phyloP scores from a whole-genome alignment of 2,113 vertebrate species.

The Pluvianellus socialis region DNA sequence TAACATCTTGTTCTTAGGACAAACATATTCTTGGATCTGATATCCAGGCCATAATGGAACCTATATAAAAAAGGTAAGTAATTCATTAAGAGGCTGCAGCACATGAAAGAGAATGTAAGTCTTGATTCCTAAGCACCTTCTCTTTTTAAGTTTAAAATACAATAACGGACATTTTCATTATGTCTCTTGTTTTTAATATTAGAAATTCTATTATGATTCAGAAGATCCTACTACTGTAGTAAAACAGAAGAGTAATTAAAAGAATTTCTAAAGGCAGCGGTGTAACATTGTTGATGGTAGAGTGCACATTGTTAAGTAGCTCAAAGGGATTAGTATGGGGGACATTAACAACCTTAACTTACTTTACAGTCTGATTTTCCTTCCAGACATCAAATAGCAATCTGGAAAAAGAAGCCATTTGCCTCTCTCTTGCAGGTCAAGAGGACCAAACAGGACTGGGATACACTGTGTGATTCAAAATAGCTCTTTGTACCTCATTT shows the following conservation, averaged over 20 bases:
- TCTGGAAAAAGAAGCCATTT: background rate
- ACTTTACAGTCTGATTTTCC: background rate
- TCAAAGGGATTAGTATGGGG: background rate
- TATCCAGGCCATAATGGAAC: background rate
- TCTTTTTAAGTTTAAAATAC: constrained; percentile 24
- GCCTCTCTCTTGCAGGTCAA: background rate
- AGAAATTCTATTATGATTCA: constrained; percentile 57
- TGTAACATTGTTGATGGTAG: background rate
- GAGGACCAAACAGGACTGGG: background rate
- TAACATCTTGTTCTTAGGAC: background rate
- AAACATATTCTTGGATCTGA: background rate
- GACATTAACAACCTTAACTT: background rate
- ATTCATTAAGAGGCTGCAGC: constrained; percentile 40
- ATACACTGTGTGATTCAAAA: background rate
- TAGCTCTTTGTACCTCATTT: background rate
- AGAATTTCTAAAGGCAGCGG: constrained; percentile 53
- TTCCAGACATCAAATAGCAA: background rate
- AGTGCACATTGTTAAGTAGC: constrained; percentile 25
- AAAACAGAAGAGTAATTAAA: constrained; percentile 48
- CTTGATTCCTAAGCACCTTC: background rate
- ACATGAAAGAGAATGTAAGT: background rate
- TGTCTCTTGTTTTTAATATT: constrained; percentile 62
- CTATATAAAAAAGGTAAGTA: constrained; percentile 29
- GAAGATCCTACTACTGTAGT: constrained; percentile 54
- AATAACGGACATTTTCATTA: constrained; percentile 53